phyloP scores from a whole-genome alignment of 1,140 invertebrate species.

The Bombus ignitus region DNA sequence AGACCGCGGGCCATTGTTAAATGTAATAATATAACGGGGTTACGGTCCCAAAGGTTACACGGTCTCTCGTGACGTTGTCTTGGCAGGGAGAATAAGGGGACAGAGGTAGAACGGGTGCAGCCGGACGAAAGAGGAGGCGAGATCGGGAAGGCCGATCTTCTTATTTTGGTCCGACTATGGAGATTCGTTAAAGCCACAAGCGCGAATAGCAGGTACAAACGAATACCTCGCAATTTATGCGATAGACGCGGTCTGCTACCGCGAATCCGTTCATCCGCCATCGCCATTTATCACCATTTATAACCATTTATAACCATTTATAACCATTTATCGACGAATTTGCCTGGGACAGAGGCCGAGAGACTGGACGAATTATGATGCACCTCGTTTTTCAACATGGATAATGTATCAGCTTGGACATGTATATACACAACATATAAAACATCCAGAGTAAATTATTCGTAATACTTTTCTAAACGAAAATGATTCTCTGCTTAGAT shows the following conservation, averaged over 20 bases:
- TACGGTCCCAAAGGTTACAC: conserved; percentile 68
- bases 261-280: background rate
- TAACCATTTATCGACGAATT: too few relatives aligned
- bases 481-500: too few relatives aligned
- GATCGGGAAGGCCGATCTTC: conserved; percentile 19
- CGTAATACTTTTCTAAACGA: too few relatives aligned
- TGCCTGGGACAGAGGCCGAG: too few relatives aligned
- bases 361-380: background rate
- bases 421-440: too few relatives aligned
- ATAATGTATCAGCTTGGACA: too few relatives aligned
- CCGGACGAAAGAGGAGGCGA: background rate
- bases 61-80: conserved; percentile 45
- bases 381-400: background rate
- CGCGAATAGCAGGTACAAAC: conserved; percentile 28
- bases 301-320: too few relatives aligned
- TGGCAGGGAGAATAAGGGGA: conserved; percentile 20
- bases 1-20: conserved; percentile 66
- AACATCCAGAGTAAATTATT: too few relatives aligned
- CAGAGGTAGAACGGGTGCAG: background rate
- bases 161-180: conserved; percentile 41
- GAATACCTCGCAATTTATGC: background rate
- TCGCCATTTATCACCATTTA: too few relatives aligned
- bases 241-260: background rate
- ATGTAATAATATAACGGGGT: conserved; percentile 76
- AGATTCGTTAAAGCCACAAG: conserved; percentile 42